Percentiles rank a stretch among this genome's conserved stretches.
These are phyloP conservation scores for Phaedon cochleariae DNA, from an alignment of 2,888 invertebrate species.

Conservation along the genomic window DNA sequence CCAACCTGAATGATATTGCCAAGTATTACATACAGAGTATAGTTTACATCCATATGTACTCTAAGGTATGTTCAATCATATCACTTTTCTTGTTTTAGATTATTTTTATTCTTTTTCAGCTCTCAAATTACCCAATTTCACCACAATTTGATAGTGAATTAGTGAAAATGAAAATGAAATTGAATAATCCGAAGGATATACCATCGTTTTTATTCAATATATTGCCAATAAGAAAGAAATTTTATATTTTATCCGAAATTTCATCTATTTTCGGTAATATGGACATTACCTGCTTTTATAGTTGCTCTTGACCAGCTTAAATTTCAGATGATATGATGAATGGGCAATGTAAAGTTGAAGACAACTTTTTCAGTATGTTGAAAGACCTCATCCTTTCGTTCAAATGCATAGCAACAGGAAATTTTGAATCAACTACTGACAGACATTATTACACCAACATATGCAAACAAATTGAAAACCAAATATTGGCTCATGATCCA, in stretches of 20 bases:
- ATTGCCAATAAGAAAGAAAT: constrained; percentile 43
- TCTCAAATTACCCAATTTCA: constrained; percentile 32
- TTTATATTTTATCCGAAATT: constrained; percentile 42
- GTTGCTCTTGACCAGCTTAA: background rate
- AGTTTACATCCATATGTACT: constrained; percentile 41
- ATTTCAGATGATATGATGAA: constrained; percentile 38
- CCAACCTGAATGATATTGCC: constrained; percentile 45
- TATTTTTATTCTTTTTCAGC: constrained; percentile 20
- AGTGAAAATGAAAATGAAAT: constrained; percentile 25
- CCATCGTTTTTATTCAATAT: constrained; percentile 37
- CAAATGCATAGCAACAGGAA: constrained; percentile 38
- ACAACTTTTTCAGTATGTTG: constrained; percentile 39
- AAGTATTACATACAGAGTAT: constrained; percentile 41
- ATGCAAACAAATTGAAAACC: constrained; percentile 37
- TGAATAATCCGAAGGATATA: constrained; percentile 34
- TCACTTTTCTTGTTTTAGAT: background rate
- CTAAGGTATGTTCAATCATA: constrained; percentile 31
- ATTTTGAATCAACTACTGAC: constrained; percentile 32
- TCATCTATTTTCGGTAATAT: constrained; percentile 41
- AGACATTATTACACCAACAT: constrained; percentile 37
- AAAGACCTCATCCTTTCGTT: constrained; percentile 40
- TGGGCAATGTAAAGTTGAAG: constrained; percentile 43
- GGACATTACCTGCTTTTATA: background rate
- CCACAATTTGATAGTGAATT: constrained; percentile 29
- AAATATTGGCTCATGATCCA: constrained; percentile 38